Evolutionary conservation across 2,888 invertebrate species (phyloP).

Genomic region (Gandaritis pyraliata): DNA sequence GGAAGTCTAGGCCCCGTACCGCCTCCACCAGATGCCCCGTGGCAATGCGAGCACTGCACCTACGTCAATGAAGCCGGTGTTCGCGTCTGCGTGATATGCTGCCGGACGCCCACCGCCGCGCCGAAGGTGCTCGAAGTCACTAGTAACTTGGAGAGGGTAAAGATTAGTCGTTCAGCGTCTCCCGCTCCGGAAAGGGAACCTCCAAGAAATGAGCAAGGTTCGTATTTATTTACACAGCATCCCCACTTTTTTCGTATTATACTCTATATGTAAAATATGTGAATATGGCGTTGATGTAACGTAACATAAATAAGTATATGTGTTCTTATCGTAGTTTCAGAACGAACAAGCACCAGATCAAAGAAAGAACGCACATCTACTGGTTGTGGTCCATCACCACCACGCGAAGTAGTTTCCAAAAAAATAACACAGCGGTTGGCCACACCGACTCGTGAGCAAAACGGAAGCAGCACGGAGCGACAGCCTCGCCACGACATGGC

Average conservation of each 20-base stretch:
- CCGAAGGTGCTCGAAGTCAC: slow-evolving; percentile 53
- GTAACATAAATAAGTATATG: no score
- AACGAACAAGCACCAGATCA: slow-evolving; percentile 56
- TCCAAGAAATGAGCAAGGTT: slow-evolving; percentile 80
- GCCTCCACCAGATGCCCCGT: slow-evolving; percentile 84
- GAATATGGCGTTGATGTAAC: no score
- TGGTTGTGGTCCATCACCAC: slow-evolving; percentile 87
- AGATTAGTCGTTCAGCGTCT: slow-evolving; percentile 40
- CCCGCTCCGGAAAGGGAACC: slow-evolving; percentile 39
- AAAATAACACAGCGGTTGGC: slow-evolving; percentile 56
- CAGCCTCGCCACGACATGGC: slow-evolving; percentile 66
- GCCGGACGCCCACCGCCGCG: slow-evolving; percentile 88
- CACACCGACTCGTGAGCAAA: slow-evolving; percentile 78
- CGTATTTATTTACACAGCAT: slow-evolving; percentile 2
- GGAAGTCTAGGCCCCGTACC: slow-evolving; percentile 73
- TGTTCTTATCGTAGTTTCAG: slow-evolving; percentile 41
- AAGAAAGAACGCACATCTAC: slow-evolving; percentile 76
- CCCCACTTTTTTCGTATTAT: no score
- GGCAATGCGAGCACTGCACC: slow-evolving; percentile 96
- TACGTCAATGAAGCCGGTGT: slow-evolving; percentile 92
- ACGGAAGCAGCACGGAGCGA: slow-evolving; percentile 42
- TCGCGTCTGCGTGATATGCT: slow-evolving; percentile 93
- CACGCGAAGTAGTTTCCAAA: slow-evolving; percentile 67
- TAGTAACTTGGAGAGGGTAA: slow-evolving; percentile 47
- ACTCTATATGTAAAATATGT: no score